These are phyloP conservation scores for Lycaon pictus DNA, from an alignment of 2,113 vertebrate genomes.

Conservation along the genomic window DNA sequence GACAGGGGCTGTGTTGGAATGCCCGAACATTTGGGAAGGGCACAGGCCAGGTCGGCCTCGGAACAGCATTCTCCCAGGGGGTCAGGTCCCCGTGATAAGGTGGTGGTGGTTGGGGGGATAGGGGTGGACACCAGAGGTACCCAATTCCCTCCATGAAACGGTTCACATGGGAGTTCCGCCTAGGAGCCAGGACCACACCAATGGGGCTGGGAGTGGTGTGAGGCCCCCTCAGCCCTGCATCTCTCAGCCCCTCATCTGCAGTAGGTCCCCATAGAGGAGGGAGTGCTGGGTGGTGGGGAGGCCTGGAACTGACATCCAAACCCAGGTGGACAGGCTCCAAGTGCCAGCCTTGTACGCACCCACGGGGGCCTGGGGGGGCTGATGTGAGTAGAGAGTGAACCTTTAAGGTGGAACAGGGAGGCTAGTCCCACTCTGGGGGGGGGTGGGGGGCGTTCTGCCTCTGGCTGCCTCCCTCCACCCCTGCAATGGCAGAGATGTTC, in stretches of 20 bases:
- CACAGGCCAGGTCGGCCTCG: neutral
- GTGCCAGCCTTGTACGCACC: neutral
- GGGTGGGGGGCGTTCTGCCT: neutral
- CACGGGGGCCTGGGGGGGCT: neutral
- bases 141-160: neutral
- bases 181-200: fast-evolving
- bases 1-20: neutral
- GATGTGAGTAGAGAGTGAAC: neutral
- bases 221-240: neutral
- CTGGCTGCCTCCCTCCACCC: neutral
- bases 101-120: neutral
- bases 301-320: neutral
- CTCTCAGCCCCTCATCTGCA: neutral
- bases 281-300: fast-evolving
- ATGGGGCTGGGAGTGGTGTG: neutral
- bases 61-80: neutral
- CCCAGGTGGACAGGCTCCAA: neutral
- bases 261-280: neutral
- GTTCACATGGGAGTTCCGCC: neutral
- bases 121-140: neutral
- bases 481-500: neutral
- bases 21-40: neutral
- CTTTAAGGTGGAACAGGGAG: neutral
- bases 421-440: no score
- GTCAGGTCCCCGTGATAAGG: neutral